phyloP scores from a whole-genome alignment of 1,140 invertebrate genomes.

The Ladona fulva region DNA sequence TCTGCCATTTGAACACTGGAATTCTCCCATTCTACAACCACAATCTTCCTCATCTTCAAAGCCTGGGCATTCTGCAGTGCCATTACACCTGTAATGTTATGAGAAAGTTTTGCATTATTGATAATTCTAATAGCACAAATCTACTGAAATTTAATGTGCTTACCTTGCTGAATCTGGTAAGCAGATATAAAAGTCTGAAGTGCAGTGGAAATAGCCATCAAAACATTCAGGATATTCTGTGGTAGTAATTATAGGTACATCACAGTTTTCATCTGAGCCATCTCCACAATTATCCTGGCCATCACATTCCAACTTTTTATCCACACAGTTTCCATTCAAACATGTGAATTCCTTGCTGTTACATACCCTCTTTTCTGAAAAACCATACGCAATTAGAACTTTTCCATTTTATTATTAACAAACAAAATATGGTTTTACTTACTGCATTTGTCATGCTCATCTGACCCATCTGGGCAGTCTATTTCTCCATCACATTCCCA shows the following conservation, averaged over 20 bases:
- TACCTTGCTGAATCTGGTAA: not conserved
- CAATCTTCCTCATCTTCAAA: conserved; percentile 13
- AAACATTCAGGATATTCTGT: not conserved
- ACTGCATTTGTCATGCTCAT: conserved; percentile 39
- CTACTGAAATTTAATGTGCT: not conserved
- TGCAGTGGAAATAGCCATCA: not conserved
- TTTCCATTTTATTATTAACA: no score
- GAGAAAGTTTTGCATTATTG: not conserved
- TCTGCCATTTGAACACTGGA: conserved; percentile 56
- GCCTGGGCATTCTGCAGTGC: conserved; percentile 11
- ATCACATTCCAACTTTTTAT: conserved; percentile 41
- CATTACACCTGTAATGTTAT: conserved; percentile 8
- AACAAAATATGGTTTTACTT: not conserved
- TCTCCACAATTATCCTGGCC: conserved; percentile 48
- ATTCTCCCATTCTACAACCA: conserved; percentile 30
- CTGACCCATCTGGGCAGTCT: conserved; percentile 54
- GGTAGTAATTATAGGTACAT: not conserved
- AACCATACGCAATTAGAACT: no score
- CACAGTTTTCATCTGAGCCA: conserved; percentile 38
- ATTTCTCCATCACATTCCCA: conserved; percentile 57
- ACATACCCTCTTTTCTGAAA: not conserved
- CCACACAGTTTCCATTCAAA: conserved; percentile 43
- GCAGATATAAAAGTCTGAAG: not conserved
- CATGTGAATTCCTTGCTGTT: conserved; percentile 37
- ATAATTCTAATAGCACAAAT: not conserved